Percentiles rank a stretch among this genome's conserved stretches.
Conservation (phyloP, 2,888 invertebrate species). For the Alsophila aescularia region DNA sequence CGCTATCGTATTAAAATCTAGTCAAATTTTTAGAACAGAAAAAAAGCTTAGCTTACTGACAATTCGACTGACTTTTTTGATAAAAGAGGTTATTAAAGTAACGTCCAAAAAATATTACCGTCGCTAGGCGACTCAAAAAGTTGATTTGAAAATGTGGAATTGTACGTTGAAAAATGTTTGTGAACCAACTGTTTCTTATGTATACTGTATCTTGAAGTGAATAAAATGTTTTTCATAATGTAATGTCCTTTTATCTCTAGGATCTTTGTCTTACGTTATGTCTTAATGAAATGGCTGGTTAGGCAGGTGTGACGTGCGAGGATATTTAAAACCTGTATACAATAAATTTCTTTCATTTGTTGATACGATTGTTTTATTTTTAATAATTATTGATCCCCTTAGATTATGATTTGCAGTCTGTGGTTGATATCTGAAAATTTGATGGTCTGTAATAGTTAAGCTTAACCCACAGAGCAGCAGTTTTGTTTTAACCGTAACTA, state of each 20-base stretch:
- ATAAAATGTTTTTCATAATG: conserved; percentile 52
- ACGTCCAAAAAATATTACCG: conserved; percentile 69
- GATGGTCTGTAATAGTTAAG: no score
- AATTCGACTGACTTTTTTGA: conserved; percentile 78
- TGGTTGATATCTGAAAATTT: background rate
- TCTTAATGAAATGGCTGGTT: conserved; percentile 77
- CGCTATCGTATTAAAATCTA: conserved; percentile 76
- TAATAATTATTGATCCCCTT: background rate
- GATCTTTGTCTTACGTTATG: conserved; percentile 81
- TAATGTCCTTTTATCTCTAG: conserved; percentile 79
- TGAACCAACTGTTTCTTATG: conserved; percentile 52
- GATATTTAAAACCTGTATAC: conserved; percentile 85
- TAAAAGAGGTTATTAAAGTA: conserved; percentile 52
- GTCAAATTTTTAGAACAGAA: conserved; percentile 77
- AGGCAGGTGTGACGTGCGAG: conserved; percentile 80
- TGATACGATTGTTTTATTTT: conserved; percentile 77
- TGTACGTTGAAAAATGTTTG: conserved; percentile 65
- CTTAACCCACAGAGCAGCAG: no score
- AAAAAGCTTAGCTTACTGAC: conserved; percentile 69
- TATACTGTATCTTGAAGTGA: conserved; percentile 58
- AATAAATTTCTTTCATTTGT: conserved; percentile 85
- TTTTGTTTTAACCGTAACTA: no score
- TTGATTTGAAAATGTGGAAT: conserved; percentile 80
- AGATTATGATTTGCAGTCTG: background rate
- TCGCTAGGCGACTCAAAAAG: conserved; percentile 75